phyloP scores from a whole-genome alignment of 1,140 invertebrate genomes.

The Berghia stephanieae region DNA sequence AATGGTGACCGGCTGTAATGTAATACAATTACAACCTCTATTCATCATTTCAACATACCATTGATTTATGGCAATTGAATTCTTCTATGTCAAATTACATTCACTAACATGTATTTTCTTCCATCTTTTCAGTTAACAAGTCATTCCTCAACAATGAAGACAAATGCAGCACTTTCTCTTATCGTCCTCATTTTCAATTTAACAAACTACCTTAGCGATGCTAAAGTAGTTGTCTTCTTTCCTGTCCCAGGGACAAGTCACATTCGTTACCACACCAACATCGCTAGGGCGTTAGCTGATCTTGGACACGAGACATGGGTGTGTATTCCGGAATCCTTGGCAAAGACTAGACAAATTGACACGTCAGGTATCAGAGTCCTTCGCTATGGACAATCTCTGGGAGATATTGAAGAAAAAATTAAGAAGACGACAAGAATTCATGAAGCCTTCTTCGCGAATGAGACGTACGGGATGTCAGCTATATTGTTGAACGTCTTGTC shows the following conservation, averaged over 20 bases:
- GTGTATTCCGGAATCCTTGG: conserved; percentile 21
- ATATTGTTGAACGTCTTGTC: too few species aligned
- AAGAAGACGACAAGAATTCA: neutral
- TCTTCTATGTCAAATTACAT: too few species aligned
- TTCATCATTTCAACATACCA: too few species aligned
- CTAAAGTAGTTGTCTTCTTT: conserved; percentile 26
- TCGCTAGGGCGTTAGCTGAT: neutral
- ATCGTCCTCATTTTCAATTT: too few species aligned
- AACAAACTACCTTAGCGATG: too few species aligned
- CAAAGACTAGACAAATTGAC: conserved; percentile 9
- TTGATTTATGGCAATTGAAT: too few species aligned
- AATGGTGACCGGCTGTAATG: too few species aligned
- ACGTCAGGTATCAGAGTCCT: conserved; percentile 19
- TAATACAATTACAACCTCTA: too few species aligned
- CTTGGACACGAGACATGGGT: conserved; percentile 34
- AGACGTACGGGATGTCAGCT: neutral
- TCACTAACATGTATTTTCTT: too few species aligned
- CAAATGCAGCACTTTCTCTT: too few species aligned
- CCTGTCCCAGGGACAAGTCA: conserved; percentile 21
- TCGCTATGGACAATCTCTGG: neutral
- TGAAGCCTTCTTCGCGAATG: conserved; percentile 22
- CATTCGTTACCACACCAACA: conserved; percentile 29
- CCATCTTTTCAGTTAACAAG: too few species aligned
- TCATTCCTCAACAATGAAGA: too few species aligned
- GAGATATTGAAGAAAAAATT: neutral